Base-by-base conservation (phyloP, 2,888 invertebrate species). In the Megastigmus dorsalis region DNA sequence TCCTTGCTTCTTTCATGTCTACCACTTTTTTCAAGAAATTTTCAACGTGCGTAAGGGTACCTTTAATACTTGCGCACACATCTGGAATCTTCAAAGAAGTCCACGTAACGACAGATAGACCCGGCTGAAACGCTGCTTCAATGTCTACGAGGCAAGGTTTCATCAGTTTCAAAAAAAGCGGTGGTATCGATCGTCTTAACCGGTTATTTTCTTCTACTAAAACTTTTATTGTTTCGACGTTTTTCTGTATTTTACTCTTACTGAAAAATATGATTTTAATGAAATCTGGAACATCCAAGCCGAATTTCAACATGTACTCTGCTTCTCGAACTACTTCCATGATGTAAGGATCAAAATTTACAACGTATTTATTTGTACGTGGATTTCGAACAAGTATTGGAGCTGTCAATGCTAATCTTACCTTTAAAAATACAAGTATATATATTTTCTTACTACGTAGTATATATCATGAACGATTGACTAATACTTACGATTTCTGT, bases 41-140 rank as follows among this genome's bases (percentile, higher is more conserved):
- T 79, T 93, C 91, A 0, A 95, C 91, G 81, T 92, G 90, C 67
- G 91, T 90, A 18, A 95, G 86, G 20, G 90, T 89, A 0, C 80
- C 81, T 67, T 89, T 89, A 43, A 94, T 92, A 20, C 89, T 88
- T 0, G 89, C 88, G 80, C 92, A 93, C 82, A 92, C 92, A 36
- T 91, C 87, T 0, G 92, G 90, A 79, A 94, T 92, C 83, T 93
- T 93, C 79, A 94, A 90, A 0, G 95, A 95, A 0, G 94, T 92
- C 96, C 96, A 97, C 0, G 94, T 94, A 18, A 95, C 92, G 0
- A 92, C 92, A 0, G 94, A 93, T 10, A 95, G 88, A 0, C 94
- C 95, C 0, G 95, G 94, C 85, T 93, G 92, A 77, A 96, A 92
- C 0, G 92, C 91, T 62, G 91, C 89, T 77, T 95, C 94, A 78